These are phyloP conservation scores for Aplidium turbinatum DNA, from an alignment of 23 tunicate species.

Conservation along the genomic window DNA sequence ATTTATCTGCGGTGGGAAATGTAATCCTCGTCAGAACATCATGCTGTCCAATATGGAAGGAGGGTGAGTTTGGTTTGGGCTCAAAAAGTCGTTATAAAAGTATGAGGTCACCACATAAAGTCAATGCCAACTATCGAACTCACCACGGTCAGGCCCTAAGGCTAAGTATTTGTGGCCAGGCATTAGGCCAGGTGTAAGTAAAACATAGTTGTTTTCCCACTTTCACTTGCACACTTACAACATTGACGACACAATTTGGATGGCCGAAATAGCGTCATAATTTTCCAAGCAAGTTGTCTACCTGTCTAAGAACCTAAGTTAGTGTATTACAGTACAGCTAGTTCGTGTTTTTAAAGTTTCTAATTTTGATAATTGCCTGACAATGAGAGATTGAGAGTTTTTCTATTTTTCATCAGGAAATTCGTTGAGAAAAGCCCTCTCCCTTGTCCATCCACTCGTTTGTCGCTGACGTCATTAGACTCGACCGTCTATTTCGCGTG, in stretches of 20 bases:
- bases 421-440: conserved; percentile 33
- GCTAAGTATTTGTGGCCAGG: no score
- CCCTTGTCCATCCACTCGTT: conserved; percentile 38
- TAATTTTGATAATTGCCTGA: no score
- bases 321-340: no score
- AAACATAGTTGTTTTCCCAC: no score
- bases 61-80: conserved; percentile 14
- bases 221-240: no score
- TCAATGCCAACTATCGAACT: no score
- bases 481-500: conserved; percentile 15
- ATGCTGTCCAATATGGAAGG: conserved; percentile 2
- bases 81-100: no score
- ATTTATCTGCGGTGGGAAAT: conserved; percentile 53
- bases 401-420: conserved; percentile 6
- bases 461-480: conserved; percentile 20
- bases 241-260: background rate
- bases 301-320: background rate
- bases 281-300: background rate
- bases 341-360: no score
- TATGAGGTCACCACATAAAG: no score
- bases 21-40: conserved; percentile 48
- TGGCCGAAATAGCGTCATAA: background rate
- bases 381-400: no score
- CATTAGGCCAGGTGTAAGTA: no score
- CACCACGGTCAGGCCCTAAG: no score